These are phyloP conservation scores for Palaemon carinicauda DNA, from an alignment of 1,140 invertebrate species.

Conservation along the genomic window DNA sequence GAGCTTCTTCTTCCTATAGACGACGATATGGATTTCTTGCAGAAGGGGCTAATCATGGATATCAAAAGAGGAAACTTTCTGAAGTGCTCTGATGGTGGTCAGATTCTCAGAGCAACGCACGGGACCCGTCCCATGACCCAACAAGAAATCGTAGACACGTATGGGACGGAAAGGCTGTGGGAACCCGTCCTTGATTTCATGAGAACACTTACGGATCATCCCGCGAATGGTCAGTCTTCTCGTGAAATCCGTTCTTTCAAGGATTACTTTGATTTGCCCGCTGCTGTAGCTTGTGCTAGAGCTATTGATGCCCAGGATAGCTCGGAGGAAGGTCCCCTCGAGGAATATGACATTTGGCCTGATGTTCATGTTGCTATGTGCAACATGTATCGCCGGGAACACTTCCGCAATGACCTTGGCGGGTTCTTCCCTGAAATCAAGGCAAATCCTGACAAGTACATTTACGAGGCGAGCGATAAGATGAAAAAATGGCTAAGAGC, in stretches of 20 bases:
- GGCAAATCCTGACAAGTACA: slow-evolving; percentile 72
- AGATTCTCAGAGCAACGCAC: slow-evolving; percentile 74
- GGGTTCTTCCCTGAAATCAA: slow-evolving; percentile 74
- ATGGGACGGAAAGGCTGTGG: slow-evolving; percentile 73
- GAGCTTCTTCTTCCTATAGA: slow-evolving; percentile 69
- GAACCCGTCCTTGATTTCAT: slow-evolving; percentile 67
- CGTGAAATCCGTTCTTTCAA: slow-evolving; percentile 73
- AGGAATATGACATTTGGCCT: slow-evolving; percentile 73
- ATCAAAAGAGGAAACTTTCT: slow-evolving; percentile 77
- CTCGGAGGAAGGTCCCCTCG: slow-evolving; percentile 62
- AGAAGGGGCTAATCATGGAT: slow-evolving; percentile 81
- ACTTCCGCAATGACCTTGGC: slow-evolving; percentile 70
- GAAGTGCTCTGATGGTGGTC: slow-evolving; percentile 71
- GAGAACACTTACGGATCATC: slow-evolving; percentile 71
- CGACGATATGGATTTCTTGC: slow-evolving; percentile 73
- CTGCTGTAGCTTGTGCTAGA: slow-evolving; percentile 75
- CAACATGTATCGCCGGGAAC: slow-evolving; percentile 72
- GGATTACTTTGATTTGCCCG: slow-evolving; percentile 81
- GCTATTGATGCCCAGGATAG: slow-evolving; percentile 76
- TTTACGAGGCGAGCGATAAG: slow-evolving; percentile 70
- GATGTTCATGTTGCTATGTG: slow-evolving; percentile 73
- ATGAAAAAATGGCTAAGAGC: slow-evolving; percentile 74
- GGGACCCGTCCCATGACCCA: slow-evolving; percentile 72
- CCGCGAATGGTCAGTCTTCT: slow-evolving; percentile 68
- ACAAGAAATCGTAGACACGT: slow-evolving; percentile 71